Conservation (phyloP, 1,140 invertebrate species). For the Oryctes rhinoceros region DNA sequence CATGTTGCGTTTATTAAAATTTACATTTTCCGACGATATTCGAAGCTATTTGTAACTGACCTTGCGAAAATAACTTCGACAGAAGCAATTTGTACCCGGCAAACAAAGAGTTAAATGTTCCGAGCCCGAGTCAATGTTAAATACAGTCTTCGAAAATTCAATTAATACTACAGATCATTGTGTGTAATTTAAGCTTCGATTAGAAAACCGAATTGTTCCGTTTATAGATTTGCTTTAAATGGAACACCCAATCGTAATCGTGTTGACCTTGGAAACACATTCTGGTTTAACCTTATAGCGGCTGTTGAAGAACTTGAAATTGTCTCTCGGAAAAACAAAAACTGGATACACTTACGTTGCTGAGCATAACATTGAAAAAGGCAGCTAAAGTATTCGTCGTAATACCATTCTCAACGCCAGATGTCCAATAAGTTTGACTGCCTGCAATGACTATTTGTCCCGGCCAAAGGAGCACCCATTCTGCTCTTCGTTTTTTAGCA, state of each 20-base stretch:
- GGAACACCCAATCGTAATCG: no score
- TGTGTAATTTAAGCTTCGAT: not conserved
- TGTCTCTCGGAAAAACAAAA: no score
- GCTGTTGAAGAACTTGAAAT: not conserved
- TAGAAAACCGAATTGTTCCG: no score
- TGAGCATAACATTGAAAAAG: slow-evolving; percentile 64
- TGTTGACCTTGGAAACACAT: no score
- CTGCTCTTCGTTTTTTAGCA: slow-evolving; percentile 62
- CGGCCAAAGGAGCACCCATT: slow-evolving; percentile 80
- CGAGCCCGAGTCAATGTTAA: no score
- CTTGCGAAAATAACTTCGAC: no score
- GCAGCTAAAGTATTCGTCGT: slow-evolving; percentile 58
- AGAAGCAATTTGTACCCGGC: no score
- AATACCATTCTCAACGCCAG: slow-evolving; percentile 68
- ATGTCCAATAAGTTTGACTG: slow-evolving; percentile 71
- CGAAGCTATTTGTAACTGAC: not conserved
- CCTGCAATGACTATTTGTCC: slow-evolving; percentile 79
- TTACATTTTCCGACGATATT: not conserved
- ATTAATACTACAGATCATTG: not conserved
- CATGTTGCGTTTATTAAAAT: not conserved
- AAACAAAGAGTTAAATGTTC: no score
- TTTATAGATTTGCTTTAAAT: no score
- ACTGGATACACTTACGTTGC: slow-evolving; percentile 56
- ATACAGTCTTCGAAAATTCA: no score
- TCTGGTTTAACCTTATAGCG: no score